phyloP scores from a whole-genome alignment of 2,888 invertebrate genomes.

The Drosophila mimica region DNA sequence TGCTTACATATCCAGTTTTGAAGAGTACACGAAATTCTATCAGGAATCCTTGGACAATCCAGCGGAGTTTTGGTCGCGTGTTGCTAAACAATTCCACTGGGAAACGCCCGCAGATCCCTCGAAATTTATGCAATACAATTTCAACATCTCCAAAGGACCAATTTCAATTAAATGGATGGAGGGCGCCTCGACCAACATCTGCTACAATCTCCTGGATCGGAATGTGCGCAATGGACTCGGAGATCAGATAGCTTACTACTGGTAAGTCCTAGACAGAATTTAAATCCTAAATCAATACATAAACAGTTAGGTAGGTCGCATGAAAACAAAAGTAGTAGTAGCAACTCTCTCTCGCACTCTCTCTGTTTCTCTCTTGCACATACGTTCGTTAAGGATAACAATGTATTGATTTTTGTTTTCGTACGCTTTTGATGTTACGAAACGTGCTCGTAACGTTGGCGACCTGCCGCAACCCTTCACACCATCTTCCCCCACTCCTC shows the following conservation, averaged over 20 bases:
- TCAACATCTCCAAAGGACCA: slow-evolving; percentile 94
- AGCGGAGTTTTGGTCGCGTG: slow-evolving; percentile 95
- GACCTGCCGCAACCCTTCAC: slow-evolving; percentile 15
- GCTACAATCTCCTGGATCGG: slow-evolving; percentile 97
- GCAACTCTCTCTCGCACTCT: neutral
- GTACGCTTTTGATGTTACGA: slow-evolving; percentile 50
- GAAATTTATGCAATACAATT: slow-evolving; percentile 95
- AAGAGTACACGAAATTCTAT: slow-evolving; percentile 93
- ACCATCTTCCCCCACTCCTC: neutral
- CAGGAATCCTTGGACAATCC: slow-evolving; percentile 94
- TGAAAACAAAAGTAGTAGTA: slow-evolving; percentile 64
- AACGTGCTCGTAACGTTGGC: slow-evolving; percentile 51
- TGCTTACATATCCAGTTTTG: slow-evolving; percentile 89
- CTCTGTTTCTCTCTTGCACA: neutral
- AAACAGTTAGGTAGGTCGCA: slow-evolving; percentile 47
- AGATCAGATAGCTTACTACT: slow-evolving; percentile 96
- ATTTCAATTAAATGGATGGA: slow-evolving; percentile 98
- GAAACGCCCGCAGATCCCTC: slow-evolving; percentile 90
- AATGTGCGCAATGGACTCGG: slow-evolving; percentile 95
- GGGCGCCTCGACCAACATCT: slow-evolving; percentile 97
- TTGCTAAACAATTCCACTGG: slow-evolving; percentile 97
- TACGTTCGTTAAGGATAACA: slow-evolving; percentile 39
- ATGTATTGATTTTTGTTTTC: slow-evolving; percentile 52
- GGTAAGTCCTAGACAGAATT: slow-evolving; percentile 88
- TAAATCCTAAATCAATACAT: neutral